A percentile compares a stretch with the other conserved stretches of the same genome.
Conservation (phyloP, 2,888 invertebrate species). For the Prosapia bicincta region DNA sequence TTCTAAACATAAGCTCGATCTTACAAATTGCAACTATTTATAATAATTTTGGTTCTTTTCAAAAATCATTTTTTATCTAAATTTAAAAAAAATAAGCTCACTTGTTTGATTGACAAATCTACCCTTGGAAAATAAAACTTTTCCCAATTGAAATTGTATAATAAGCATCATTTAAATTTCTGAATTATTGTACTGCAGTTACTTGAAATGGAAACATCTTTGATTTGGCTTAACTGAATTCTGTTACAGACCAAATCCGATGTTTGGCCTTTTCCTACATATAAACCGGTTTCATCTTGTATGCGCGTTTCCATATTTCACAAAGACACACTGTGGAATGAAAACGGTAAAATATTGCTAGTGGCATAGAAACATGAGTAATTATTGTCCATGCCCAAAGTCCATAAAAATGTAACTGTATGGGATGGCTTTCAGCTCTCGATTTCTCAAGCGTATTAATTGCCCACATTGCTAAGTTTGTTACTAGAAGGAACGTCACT, state of each 20-base stretch:
- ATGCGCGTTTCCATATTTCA: slow-evolving; percentile 95
- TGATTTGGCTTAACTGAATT: slow-evolving; percentile 4
- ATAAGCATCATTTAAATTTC: background rate
- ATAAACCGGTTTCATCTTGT: slow-evolving; percentile 85
- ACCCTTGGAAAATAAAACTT: background rate
- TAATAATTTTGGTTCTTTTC: background rate
- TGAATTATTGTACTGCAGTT: background rate
- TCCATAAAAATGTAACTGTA: slow-evolving; percentile 88
- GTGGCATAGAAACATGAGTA: slow-evolving; percentile 89
- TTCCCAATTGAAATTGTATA: background rate
- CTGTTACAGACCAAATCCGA: slow-evolving; percentile 18
- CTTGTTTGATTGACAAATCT: background rate
- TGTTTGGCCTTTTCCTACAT: slow-evolving; percentile 54
- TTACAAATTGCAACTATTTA: background rate
- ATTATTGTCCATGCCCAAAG: slow-evolving; percentile 96
- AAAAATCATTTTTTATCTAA: background rate
- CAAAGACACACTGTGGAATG: slow-evolving; percentile 94
- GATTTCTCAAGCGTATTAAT: slow-evolving; percentile 91
- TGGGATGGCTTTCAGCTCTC: slow-evolving; percentile 85
- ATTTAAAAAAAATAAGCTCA: background rate
- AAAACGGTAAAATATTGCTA: slow-evolving; percentile 90
- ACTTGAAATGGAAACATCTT: background rate
- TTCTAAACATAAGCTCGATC: background rate
- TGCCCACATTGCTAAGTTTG: slow-evolving; percentile 92
- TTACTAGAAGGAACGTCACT: slow-evolving; percentile 85